phyloP scores from a whole-genome alignment of 2,888 invertebrate genomes.

The Macropis europaea region DNA sequence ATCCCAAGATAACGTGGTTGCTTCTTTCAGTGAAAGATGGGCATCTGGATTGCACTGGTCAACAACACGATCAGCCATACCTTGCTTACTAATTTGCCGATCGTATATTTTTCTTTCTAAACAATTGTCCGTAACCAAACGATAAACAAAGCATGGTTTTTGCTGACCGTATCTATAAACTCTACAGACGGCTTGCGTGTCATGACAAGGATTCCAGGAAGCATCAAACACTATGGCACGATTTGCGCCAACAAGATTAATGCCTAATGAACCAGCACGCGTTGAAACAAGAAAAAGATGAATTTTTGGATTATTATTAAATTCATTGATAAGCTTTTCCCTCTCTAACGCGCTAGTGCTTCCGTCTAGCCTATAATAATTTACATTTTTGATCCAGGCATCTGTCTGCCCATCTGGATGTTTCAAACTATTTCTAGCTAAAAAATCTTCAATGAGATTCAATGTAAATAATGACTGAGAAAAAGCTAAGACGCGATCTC shows the following conservation, averaged over 20 bases:
- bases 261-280: conserved; percentile 96
- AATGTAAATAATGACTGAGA: conserved; percentile 97
- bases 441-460: conserved; percentile 96
- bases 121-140: conserved; percentile 97
- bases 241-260: conserved; percentile 98
- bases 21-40: conserved; percentile 93
- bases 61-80: conserved; percentile 98
- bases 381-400: conserved; percentile 91
- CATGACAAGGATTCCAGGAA: conserved; percentile 99
- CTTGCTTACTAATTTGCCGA: conserved; percentile 98
- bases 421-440: conserved; percentile 86
- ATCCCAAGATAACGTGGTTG: conserved; percentile 93
- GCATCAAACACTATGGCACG: conserved; percentile 98
- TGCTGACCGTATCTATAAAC: conserved; percentile 94
- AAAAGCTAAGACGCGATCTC: conserved; percentile 96
- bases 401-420: conserved; percentile 83
- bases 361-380: conserved; percentile 96
- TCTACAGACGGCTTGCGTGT: conserved; percentile 97
- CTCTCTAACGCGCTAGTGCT: conserved; percentile 96
- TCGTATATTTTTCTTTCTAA: conserved; percentile 99
- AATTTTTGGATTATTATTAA: conserved; percentile 93
- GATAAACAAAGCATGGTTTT: conserved; percentile 96
- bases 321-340: conserved; percentile 97
- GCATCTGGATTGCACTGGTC: conserved; percentile 99
- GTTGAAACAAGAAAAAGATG: conserved; percentile 98